Evolutionary conservation across 2,113 vertebrate species (phyloP), one percentile per base, ranked within the genome.

Genomic region (Myanophis thanlyinensis): DNA sequence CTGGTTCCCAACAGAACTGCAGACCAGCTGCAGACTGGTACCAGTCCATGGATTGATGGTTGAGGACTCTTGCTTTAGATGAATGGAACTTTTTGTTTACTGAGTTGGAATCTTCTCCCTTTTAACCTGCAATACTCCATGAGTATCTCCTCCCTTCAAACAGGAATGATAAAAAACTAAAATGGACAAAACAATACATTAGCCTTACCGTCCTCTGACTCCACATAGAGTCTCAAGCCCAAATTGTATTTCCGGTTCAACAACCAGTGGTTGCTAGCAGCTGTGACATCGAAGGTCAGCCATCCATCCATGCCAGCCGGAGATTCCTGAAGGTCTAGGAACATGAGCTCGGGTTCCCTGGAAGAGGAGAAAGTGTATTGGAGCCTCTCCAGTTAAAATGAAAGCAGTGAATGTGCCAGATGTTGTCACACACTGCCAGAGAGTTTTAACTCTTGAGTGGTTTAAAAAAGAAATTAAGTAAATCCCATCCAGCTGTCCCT

Each of bases 201-300:
- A 54, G 15, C 0, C 97, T 97, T 95, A 99, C 99, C 99, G 0
- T 99, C 98, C 0, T 98, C 98, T 0, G 98, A 98, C 97, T 99
- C 99, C 95, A 99, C 99, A 0, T 98, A 99, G 46, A 99, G 98
- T 2, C 99, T 97, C 89, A 99, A 98, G 91, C 98, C 98, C 96
- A 99, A 97, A 97, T 98, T 98, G 97, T 98, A 97, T 94, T 98
- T 98, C 1, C 97, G 97, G 84, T 97, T 98, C 91, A 98, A 95
- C 2, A 99, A 96, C 99, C 99, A 99, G 97, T 97, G 98, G 97
- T 96, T 98, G 95, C 99, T 98, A 96, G 99, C 99, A 0, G 98
- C 98, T 0, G 99, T 99, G 96, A 99, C 97, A 0, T 99, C 99
- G 20, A 99, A 98, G 90, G 98, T 99, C 97, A 99, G 95, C 99